Conservation (phyloP, 2,113 vertebrate species). For the Seriola aureovittata region DNA sequence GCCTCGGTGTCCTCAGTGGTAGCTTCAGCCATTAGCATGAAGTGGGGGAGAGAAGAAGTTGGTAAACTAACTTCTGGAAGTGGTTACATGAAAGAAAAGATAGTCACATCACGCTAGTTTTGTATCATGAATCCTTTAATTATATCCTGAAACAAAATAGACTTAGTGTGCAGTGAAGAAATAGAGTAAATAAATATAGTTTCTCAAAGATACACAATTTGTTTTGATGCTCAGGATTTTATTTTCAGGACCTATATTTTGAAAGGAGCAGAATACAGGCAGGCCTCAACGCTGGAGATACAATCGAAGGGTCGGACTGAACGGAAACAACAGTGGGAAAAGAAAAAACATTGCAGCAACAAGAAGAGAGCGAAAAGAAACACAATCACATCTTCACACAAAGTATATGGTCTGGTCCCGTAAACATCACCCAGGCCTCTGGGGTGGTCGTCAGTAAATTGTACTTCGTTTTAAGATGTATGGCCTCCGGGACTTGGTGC, state of each 20-base stretch:
- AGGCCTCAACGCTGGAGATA: conserved; percentile 38
- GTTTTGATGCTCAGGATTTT: conserved; percentile 73
- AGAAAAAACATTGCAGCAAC: conserved; percentile 47
- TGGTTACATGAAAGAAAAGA: conserved; percentile 18
- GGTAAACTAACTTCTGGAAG: not conserved
- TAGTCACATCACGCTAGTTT: conserved; percentile 43
- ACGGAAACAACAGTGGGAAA: conserved; percentile 30
- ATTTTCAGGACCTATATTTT: conserved; percentile 65
- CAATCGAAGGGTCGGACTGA: conserved; percentile 23
- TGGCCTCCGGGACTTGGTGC: conserved; percentile 92
- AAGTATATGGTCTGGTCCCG: conserved; percentile 65
- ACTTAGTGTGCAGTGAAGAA: conserved; percentile 63
- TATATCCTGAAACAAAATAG: conserved; percentile 63
- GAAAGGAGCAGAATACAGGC: conserved; percentile 44
- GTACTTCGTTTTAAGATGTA: conserved; percentile 94
- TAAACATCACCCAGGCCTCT: conserved; percentile 36
- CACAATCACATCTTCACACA: conserved; percentile 86
- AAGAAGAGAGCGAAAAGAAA: conserved; percentile 40
- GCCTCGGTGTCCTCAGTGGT: not conserved
- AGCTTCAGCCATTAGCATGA: not conserved
- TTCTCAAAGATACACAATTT: conserved; percentile 66
- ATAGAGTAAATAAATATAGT: conserved; percentile 74
- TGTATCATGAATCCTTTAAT: conserved; percentile 77
- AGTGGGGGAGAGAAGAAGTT: not conserved
- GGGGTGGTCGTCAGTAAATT: conserved; percentile 88